Base-by-base conservation (phyloP, 1,140 invertebrate species). In the Meloidogyne exigua region DNA sequence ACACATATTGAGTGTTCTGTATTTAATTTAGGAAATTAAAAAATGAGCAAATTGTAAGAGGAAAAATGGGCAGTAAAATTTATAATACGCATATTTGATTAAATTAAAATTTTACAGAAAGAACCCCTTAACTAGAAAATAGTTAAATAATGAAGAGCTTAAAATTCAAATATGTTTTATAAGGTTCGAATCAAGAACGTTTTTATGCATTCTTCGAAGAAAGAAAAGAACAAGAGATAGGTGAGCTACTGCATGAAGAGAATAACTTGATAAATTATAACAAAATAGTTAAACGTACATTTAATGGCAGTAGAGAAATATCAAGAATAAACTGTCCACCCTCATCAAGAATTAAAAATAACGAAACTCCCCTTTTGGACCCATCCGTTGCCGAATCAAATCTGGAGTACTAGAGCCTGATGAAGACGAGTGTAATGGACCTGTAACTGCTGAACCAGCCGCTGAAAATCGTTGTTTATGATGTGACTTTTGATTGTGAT, bases 321-420 rank as follows among this genome's bases (percentile, higher is more conserved):
- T 26, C 15, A 28, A 26, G 64, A 4, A 7, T 3, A 26, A 72
- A 2, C 28, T 32, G 10, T 15, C 9, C 32, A 7, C 18, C 11
- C 39, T n/a, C 49, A 9, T 57, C 4, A n/a, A n/a, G 21, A n/a
- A n/a, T 83, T 84, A 95, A 90, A 96, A 95, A 89, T 96, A 96
- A 89, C 94, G 91, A 88, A 96, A 95, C 91, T 95, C 94, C 89
- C 94, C 94, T 91, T 94, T 94, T 90, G 94, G 95, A 88, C 94
- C 94, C 83, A 93, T 91, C 81, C 94, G 91, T 88, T 95, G 78
- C 78, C 84, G 87, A 42, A 86, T 83, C 70, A 84, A 87, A 15
- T 87, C 83, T 9, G 85, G 85, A 23, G 84, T 85, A 57, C 83
- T 81, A 36, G 85, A 62, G 76, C 67, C 75, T 44, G 71, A 76